Conservation (phyloP, 1,140 invertebrate genomes). For the Cydia strobilella region DNA sequence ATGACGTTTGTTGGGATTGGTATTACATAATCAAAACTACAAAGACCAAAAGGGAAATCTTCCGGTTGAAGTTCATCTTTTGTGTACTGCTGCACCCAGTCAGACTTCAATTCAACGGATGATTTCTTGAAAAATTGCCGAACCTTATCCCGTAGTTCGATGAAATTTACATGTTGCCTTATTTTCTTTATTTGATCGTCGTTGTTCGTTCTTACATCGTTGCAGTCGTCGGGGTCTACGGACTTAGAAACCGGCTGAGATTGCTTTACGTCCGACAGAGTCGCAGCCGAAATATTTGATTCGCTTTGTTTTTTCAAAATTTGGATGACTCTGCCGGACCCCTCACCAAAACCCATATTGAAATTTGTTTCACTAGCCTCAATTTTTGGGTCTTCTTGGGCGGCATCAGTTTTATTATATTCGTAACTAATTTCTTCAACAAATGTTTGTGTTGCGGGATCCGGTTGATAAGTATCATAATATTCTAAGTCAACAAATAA, state of each 20-base stretch:
- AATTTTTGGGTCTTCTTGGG: conserved; percentile 35
- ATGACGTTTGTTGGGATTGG: conserved; percentile 48
- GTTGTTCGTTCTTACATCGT: conserved; percentile 38
- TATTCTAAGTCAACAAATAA: conserved; percentile 49
- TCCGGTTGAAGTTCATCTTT: conserved; percentile 43
- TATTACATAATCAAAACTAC: conserved; percentile 60
- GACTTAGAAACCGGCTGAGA: conserved; percentile 73
- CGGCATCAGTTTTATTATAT: conserved; percentile 43
- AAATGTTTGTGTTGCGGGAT: conserved; percentile 55
- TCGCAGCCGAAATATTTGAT: conserved; percentile 77
- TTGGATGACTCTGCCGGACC: conserved; percentile 80
- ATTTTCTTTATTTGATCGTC: conserved; percentile 54
- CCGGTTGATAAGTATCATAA: conserved; percentile 29
- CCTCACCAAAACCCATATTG: conserved; percentile 80
- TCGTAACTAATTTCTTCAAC: conserved; percentile 58
- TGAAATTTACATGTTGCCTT: conserved; percentile 51
- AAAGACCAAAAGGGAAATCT: conserved; percentile 53
- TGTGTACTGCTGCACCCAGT: conserved; percentile 44
- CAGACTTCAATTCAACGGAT: conserved; percentile 51
- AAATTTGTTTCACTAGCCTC: conserved; percentile 66
- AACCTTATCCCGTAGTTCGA: conserved; percentile 62
- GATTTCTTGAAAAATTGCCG: conserved; percentile 63
- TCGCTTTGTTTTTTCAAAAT: conserved; percentile 66
- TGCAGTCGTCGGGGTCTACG: conserved; percentile 48
- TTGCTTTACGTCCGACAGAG: conserved; percentile 80